A percentile compares a stretch with the other conserved stretches of the same genome.
Evolutionary conservation across 2,113 vertebrate species (phyloP).

Genomic region (Scolopax mira): DNA sequence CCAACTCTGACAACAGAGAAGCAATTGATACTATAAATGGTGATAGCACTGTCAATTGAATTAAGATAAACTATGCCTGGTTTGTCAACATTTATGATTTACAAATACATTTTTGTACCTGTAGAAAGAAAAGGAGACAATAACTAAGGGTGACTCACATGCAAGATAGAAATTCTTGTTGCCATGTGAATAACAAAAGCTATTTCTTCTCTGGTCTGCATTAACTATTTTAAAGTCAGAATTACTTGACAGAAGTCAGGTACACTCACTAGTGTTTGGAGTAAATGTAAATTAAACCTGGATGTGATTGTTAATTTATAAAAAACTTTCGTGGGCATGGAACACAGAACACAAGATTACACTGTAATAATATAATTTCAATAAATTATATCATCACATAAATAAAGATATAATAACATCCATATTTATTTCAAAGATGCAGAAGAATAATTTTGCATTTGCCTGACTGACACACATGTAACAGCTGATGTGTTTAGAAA

Average conservation of each 20-base stretch:
- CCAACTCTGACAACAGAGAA: background rate
- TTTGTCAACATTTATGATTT: slow-evolving; percentile 30
- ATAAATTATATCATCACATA: background rate
- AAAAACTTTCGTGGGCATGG: background rate
- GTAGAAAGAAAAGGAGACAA: background rate
- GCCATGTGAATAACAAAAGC: background rate
- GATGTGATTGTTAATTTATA: background rate
- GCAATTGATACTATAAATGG: background rate
- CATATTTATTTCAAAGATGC: background rate
- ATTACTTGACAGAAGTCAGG: background rate
- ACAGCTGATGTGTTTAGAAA: background rate
- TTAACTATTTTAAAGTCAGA: background rate
- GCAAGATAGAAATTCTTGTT: background rate
- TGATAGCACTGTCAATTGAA: background rate
- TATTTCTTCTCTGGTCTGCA: background rate
- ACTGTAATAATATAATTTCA: background rate
- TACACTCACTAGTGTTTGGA: background rate
- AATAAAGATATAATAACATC: background rate
- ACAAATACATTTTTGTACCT: background rate
- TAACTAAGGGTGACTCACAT: background rate
- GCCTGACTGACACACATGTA: background rate
- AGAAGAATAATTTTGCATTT: background rate
- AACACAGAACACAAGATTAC: background rate
- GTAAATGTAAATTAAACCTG: background rate
- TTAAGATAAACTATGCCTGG: background rate